Conservation (phyloP, 1,140 invertebrate species). For the Cyphomyrmex costatus region DNA sequence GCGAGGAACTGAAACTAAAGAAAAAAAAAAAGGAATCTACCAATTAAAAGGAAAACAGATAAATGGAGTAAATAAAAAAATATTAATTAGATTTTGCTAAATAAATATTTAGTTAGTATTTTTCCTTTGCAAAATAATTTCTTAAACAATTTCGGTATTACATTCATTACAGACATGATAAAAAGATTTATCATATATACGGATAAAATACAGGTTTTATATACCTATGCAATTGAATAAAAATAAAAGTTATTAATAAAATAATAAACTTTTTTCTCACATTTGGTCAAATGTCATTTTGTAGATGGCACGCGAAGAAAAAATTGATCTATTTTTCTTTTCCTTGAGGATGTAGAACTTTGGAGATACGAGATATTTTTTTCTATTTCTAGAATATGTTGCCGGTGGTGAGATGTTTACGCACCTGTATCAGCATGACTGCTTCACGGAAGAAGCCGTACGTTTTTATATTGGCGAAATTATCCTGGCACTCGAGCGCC, state of each 20-base stretch:
- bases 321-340: not conserved
- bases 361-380: conserved; percentile 15
- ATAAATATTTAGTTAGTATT: not conserved
- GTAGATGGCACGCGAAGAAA: not conserved
- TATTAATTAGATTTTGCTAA: not conserved
- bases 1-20: not conserved
- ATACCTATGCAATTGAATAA: not conserved
- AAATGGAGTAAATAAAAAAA: not conserved
- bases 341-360: not conserved
- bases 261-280: not conserved
- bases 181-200: not conserved
- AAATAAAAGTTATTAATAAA: not conserved
- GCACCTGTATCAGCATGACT: conserved; percentile 95
- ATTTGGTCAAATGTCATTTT: not conserved
- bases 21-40: not conserved
- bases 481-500: conserved; percentile 95
- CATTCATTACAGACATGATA: not conserved
- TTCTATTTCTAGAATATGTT: conserved; percentile 93
- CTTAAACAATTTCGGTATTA: not conserved
- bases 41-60: not conserved
- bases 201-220: not conserved
- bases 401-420: conserved; percentile 97
- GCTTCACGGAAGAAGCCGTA: conserved; percentile 94
- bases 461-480: conserved; percentile 97
- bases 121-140: not conserved